Evolutionary conservation across 2,113 vertebrate species (phyloP), one percentile per base, ranked within the genome.

Genomic region (Leptosomus discolor): DNA sequence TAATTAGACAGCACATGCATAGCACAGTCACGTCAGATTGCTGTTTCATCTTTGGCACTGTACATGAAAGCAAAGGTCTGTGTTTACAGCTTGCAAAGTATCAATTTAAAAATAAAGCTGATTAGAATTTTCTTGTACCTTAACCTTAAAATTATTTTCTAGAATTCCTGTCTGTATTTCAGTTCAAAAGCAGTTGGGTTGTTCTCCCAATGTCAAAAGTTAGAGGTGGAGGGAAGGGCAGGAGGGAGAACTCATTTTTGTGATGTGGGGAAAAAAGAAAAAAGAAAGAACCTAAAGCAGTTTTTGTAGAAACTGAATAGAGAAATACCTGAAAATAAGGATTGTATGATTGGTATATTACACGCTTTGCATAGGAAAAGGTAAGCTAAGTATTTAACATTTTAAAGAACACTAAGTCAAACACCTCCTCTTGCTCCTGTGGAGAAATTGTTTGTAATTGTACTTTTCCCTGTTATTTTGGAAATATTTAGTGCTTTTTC

Each of bases 21-120:
- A 45, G 58, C 0, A 0, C 51, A 1, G 71, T 67, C 56, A 27
- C 0, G 1, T 85, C 80, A 48, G 69, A 53, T 29, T 56, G 22
- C 6, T 21, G 54, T 64, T 81, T 81, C 56, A 23, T 74, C 60
- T 86, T 67, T 54, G 77, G 51, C 12, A 11, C 69, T 64, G 73
- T 58, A 51, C 24, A 1, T 36, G 46, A 85, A 92, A 88, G 41
- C 39, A 32, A 24, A 53, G 29, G 39, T 64, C 39, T 87, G 56
- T n/a, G 29, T 81, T 91, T 80, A 29, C 48, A 81, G 64, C 43
- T 86, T 67, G 39, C 8, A 14, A 64, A 78, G 21, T 13, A 39
- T 11, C 39, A 14, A 24, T 77, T 92, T 69, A 43, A 80, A 88
- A 92, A 70, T 65, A 65, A 74, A 80, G 8, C n/a, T 36, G 70